These are phyloP conservation scores for Ophiothrix spiculata DNA, from an alignment of 35 echinoderm and acorn worm species.

Conservation along the genomic window DNA sequence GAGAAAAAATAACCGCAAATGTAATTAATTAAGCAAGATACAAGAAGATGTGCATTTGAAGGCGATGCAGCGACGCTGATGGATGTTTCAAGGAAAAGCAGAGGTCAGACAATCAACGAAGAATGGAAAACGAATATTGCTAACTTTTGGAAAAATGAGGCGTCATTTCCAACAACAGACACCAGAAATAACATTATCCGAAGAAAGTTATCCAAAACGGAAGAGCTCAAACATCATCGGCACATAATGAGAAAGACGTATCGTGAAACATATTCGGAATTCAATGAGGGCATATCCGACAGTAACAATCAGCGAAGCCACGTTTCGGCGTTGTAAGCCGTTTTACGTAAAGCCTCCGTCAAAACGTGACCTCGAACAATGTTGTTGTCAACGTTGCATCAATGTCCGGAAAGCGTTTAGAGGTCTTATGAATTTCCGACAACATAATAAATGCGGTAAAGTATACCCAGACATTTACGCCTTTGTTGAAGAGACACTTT, in stretches of 20 bases:
- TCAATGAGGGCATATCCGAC: neutral
- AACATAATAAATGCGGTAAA: neutral
- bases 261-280: neutral
- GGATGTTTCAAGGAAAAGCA: neutral
- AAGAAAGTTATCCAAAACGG: neutral
- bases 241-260: neutral
- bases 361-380: neutral
- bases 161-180: neutral
- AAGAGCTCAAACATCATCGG: neutral
- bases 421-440: slow-evolving; percentile 4
- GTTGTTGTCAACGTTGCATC: neutral
- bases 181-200: neutral
- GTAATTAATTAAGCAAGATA: neutral
- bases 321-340: neutral
- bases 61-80: neutral
- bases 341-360: neutral
- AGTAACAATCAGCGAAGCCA: neutral
- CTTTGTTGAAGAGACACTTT: neutral
- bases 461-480: neutral
- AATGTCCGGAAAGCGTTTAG: neutral
- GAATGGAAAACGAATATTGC: neutral
- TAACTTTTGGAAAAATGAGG: neutral
- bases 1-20: neutral
- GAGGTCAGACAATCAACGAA: neutral
- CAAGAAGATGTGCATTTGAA: neutral